Evolutionary conservation across 37 sponge, comb jelly and placozoan species (phyloP).

Genomic region (Dysidea cf. avara): DNA sequence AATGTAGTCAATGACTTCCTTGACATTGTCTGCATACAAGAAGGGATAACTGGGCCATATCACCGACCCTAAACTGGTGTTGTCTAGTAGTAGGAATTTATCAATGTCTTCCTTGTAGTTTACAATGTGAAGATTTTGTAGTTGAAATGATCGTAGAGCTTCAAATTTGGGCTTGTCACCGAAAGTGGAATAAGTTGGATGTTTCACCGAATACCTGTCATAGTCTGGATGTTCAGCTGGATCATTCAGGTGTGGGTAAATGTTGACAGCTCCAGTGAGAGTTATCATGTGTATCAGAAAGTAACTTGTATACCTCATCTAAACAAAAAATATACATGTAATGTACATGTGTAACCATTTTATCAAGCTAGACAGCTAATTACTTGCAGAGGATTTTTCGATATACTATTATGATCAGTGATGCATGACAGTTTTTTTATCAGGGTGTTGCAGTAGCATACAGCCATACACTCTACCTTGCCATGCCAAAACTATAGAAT

Average conservation of each 20-base stretch:
- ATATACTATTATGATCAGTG: too few relatives aligned
- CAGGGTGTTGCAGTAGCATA: too few relatives aligned
- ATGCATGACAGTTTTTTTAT: too few relatives aligned
- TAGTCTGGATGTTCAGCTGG: conserved; percentile 56
- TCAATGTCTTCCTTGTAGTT: conserved; percentile 31
- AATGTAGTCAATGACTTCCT: conserved; percentile 35
- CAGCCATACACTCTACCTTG: too few relatives aligned
- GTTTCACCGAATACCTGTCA: conserved; percentile 25
- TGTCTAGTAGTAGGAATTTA: conserved; percentile 22
- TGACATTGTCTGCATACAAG: conserved; percentile 33
- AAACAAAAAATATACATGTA: too few relatives aligned
- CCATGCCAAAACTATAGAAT: too few relatives aligned
- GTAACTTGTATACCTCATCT: too few relatives aligned
- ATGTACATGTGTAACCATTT: too few relatives aligned
- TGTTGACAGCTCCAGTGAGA: conserved; percentile 6
- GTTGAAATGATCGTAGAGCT: conserved; percentile 11
- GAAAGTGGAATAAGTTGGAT: conserved; percentile 20
- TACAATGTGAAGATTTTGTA: conserved; percentile 2
- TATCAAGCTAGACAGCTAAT: too few relatives aligned
- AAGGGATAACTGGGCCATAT: conserved; percentile 41
- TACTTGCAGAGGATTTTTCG: too few relatives aligned
- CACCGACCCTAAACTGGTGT: conserved; percentile 38
- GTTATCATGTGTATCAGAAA: neutral
- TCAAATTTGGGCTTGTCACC: conserved; percentile 36
- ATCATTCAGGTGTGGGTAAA: conserved; percentile 31